A percentile compares a stretch with the other conserved stretches of the same genome.
These are phyloP conservation scores for Rhinoptilus africanus DNA, from an alignment of 2,113 vertebrate species.

Conservation along the genomic window DNA sequence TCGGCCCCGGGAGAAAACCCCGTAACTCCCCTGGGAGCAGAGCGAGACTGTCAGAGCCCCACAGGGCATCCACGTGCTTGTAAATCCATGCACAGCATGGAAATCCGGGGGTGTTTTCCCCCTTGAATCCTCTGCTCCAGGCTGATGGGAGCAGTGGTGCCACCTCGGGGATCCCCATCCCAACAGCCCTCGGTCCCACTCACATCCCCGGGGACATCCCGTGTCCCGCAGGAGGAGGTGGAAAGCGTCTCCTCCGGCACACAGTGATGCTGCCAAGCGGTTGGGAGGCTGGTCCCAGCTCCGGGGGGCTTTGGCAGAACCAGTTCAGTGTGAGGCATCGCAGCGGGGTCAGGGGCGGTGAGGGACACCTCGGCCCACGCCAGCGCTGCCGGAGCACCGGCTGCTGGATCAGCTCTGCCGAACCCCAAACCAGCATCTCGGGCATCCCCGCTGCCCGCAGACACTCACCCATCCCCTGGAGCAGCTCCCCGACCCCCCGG, in stretches of 20 bases:
- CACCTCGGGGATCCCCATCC: background rate
- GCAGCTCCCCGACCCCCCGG: background rate
- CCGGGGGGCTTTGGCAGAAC: background rate
- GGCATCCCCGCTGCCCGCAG: background rate
- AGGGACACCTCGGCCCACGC: fast-evolving
- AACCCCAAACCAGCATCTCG: background rate
- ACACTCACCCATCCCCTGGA: fast-evolving
- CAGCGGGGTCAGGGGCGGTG: background rate
- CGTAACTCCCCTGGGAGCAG: background rate
- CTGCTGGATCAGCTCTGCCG: background rate
- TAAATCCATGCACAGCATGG: fast-evolving
- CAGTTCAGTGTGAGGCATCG: background rate
- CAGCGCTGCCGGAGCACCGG: fast-evolving
- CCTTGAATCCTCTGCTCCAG: background rate
- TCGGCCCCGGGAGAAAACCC: background rate
- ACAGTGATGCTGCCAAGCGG: fast-evolving
- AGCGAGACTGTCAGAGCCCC: background rate
- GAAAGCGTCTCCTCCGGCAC: background rate
- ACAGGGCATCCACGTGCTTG: background rate
- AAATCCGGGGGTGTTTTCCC: background rate
- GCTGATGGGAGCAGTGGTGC: background rate
- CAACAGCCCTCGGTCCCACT: background rate
- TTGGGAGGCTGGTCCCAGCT: background rate
- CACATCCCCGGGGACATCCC: background rate
- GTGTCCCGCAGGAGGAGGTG: background rate